phyloP scores from a whole-genome alignment of 2,888 invertebrate genomes.

The Leptopilina drosophilae region DNA sequence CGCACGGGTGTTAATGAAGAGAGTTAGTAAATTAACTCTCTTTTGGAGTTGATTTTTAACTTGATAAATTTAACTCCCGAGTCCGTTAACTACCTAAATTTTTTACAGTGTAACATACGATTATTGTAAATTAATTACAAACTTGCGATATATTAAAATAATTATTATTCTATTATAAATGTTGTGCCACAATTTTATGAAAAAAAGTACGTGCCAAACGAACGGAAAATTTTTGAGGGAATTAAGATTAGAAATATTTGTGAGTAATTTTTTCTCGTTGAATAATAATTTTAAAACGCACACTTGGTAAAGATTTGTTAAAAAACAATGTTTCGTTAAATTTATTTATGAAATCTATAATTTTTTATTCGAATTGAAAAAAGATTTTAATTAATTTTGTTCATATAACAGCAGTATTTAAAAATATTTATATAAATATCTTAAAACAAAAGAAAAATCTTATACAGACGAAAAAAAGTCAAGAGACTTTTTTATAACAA shows the following conservation, averaged over 20 bases:
- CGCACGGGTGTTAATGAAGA: too few relatives aligned
- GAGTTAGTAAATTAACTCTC: too few relatives aligned
- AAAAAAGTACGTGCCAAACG: slow-evolving; percentile 51
- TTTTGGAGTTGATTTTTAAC: too few relatives aligned
- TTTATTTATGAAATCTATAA: too few relatives aligned
- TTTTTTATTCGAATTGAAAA: too few relatives aligned
- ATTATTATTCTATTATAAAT: slow-evolving; percentile 45
- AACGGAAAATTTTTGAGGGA: neutral
- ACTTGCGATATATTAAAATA: slow-evolving; percentile 30
- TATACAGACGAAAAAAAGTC: neutral
- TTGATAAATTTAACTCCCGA: too few relatives aligned
- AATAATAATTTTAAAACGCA: neutral
- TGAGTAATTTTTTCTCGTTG: neutral
- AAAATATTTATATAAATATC: neutral
- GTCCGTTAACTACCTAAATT: too few relatives aligned
- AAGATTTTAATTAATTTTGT: neutral
- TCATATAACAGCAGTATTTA: neutral
- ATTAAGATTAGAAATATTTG: neutral
- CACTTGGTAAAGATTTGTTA: slow-evolving; percentile 19
- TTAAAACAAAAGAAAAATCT: neutral
- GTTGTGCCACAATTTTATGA: slow-evolving; percentile 52
- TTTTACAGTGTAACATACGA: too few relatives aligned
- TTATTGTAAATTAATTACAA: slow-evolving; percentile 18
- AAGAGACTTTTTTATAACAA: slow-evolving; percentile 19
- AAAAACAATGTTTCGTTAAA: neutral